Evolutionary conservation across 2,888 invertebrate genomes (phyloP), one percentile per base, ranked within the genome.

Genomic region (Lithophane leautieri): DNA sequence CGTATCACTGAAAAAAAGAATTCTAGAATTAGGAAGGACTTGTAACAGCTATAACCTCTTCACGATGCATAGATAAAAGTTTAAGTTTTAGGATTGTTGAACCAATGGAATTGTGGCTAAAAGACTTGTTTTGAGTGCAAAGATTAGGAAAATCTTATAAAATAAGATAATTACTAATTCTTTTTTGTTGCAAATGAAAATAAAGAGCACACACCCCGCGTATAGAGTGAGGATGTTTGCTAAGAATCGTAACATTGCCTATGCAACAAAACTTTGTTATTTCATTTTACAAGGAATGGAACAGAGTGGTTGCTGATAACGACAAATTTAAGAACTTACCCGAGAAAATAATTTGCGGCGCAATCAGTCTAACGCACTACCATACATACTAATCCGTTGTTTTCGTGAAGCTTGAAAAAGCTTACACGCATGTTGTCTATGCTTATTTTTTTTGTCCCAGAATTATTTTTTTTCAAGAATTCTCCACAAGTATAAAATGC

Each of bases 361-460:
- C 97, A 97, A 97, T 97, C 97, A 96, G 96, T 96, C 96, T 96
- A 97, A 97, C 96, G 95, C 96, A 97, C 97, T 97, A 95, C 94
- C 96, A 95, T 95, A 95, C 96, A 97, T 97, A 95, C 95, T 95
- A 94, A 93, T 95, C 96, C 96, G 96, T 97, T 96, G 96, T 96
- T 96, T 96, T 96, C 95, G 94, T 95, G 95, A 96, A 95, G 96
- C 96, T 96, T 95, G 94, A 94, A 95, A 94, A 95, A 95, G 94
- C 94, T 92, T 93, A 91, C 90, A 91, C 91, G 92, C 91, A 94
- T 90, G 89, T 93, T 94, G 92, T 92, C 92, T 92, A 92, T 93
- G 93, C 63, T 79, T 69, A 25, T 52, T 83, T 81, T 78, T 62
- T 79, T 50, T 40, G 56, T 42, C 16, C n/a, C 19, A 40, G 12